Percentiles rank a stretch among this genome's conserved stretches.
phyloP scores from a whole-genome alignment of 1,140 invertebrate genomes.

The Hetaerina americana region DNA sequence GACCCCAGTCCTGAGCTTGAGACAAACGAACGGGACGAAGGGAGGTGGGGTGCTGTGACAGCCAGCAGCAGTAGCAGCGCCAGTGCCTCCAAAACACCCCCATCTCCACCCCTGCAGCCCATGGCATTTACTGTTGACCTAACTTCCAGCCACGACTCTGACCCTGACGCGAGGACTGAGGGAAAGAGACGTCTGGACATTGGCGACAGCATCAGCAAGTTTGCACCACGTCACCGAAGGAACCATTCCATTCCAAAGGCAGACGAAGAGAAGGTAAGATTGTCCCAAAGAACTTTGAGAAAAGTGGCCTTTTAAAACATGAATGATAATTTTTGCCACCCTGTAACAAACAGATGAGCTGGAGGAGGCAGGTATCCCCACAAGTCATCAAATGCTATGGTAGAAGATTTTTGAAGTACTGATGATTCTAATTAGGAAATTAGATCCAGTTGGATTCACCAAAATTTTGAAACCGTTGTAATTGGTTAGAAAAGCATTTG shows the following conservation, averaged over 20 bases:
- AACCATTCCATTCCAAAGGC: slow-evolving; percentile 23
- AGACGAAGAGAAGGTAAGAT: slow-evolving; percentile 22
- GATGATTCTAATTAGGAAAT: too few species aligned
- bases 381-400: too few species aligned
- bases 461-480: too few species aligned
- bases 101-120: slow-evolving; percentile 11
- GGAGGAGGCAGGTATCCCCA: too few species aligned
- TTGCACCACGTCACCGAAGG: slow-evolving; percentile 27
- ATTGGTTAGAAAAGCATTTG: too few species aligned
- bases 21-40: neutral
- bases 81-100: neutral
- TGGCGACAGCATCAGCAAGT: slow-evolving; percentile 31
- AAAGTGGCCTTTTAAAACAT: too few species aligned
- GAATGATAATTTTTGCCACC: too few species aligned
- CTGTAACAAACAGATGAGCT: too few species aligned
- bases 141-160: slow-evolving; percentile 20
- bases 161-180: neutral
- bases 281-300: too few species aligned
- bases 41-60: neutral
- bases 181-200: slow-evolving; percentile 23
- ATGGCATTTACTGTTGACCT: slow-evolving; percentile 36
- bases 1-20: neutral
- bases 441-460: too few species aligned
- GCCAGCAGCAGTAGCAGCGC: slow-evolving; percentile 1
- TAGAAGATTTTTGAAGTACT: too few species aligned